Percentiles rank a stretch among this genome's conserved stretches.
phyloP scores from a whole-genome alignment of 2,797 vertebrate species.

The Salmo trutta region DNA sequence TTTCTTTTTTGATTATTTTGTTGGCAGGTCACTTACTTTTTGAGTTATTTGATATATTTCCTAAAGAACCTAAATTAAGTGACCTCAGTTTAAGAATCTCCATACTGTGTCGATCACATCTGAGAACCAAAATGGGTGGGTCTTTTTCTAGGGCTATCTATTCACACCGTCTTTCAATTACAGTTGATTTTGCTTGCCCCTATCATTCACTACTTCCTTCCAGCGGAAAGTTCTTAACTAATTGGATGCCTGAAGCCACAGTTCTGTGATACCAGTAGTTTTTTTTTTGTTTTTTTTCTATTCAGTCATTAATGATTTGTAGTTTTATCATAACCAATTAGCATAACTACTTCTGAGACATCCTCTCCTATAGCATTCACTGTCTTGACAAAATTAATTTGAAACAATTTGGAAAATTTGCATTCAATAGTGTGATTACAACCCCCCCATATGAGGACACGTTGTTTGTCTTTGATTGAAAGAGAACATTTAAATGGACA shows the following conservation, averaged over 20 bases:
- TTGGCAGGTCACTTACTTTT: constrained; percentile 96
- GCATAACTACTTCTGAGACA: background rate
- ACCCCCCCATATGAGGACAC: too few relatives aligned
- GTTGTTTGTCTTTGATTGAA: too few relatives aligned
- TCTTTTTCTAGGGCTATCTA: constrained; percentile 25
- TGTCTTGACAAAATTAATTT: background rate
- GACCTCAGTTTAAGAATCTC: constrained; percentile 95
- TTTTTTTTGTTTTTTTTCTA: background rate
- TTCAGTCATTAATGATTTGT: constrained; percentile 34
- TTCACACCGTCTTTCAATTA: constrained; percentile 19
- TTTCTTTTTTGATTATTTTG: constrained; percentile 67
- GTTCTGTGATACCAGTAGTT: constrained; percentile 21
- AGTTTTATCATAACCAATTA: constrained; percentile 27
- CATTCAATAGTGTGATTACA: too few relatives aligned
- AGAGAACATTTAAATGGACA: background rate
- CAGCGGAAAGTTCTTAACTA: constrained; percentile 20
- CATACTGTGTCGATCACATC: constrained; percentile 93
- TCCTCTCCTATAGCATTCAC: background rate
- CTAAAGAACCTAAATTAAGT: constrained; percentile 86
- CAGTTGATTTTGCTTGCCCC: constrained; percentile 7
- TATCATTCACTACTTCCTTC: constrained; percentile 12
- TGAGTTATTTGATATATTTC: constrained; percentile 79
- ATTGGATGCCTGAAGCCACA: constrained; percentile 45
- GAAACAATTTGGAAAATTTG: background rate
- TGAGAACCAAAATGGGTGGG: constrained; percentile 37